Percentiles rank a stretch among this genome's conserved stretches.
These are phyloP conservation scores for Lindbergichthys nudifrons DNA, from an alignment of 2,797 vertebrate species.

Conservation along the genomic window DNA sequence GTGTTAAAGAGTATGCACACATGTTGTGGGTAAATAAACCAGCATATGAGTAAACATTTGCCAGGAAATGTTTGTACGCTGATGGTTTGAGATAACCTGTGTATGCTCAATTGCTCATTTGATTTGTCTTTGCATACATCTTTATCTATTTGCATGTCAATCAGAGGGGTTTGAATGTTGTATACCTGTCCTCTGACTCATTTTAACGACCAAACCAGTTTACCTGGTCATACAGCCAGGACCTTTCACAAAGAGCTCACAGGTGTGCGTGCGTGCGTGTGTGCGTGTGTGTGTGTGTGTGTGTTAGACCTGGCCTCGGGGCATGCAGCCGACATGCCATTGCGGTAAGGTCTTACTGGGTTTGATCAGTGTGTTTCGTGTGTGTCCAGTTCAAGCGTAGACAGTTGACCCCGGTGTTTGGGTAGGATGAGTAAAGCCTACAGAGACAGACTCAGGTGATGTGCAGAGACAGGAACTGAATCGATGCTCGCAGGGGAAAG, in stretches of 20 bases:
- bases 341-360: slow-evolving; percentile 60
- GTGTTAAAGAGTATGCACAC: slow-evolving; percentile 4
- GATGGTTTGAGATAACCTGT: slow-evolving; percentile 32
- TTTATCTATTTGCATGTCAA: slow-evolving; percentile 46
- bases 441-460: slow-evolving; percentile 61
- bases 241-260: slow-evolving; percentile 51
- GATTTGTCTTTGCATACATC: slow-evolving; percentile 47
- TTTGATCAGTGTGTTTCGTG: slow-evolving; percentile 71
- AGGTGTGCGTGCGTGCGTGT: slow-evolving; percentile 47
- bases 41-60: slow-evolving; percentile 27
- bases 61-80: slow-evolving; percentile 20
- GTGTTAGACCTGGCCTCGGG: slow-evolving; percentile 56
- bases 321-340: slow-evolving; percentile 69
- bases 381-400: slow-evolving; percentile 75
- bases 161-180: slow-evolving; percentile 16
- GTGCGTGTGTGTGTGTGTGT: slow-evolving; percentile 25
- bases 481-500: slow-evolving; percentile 50
- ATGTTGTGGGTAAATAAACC: slow-evolving; percentile 11
- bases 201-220: slow-evolving; percentile 58
- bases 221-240: slow-evolving; percentile 55
- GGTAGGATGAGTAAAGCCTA: slow-evolving; percentile 57
- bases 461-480: slow-evolving; percentile 62
- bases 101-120: not conserved
- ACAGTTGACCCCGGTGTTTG: slow-evolving; percentile 71
- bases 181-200: slow-evolving; percentile 37